These are phyloP conservation scores for Tenualosa thibaudeaui DNA, from an alignment of 2,797 vertebrate genomes.

Conservation along the genomic window DNA sequence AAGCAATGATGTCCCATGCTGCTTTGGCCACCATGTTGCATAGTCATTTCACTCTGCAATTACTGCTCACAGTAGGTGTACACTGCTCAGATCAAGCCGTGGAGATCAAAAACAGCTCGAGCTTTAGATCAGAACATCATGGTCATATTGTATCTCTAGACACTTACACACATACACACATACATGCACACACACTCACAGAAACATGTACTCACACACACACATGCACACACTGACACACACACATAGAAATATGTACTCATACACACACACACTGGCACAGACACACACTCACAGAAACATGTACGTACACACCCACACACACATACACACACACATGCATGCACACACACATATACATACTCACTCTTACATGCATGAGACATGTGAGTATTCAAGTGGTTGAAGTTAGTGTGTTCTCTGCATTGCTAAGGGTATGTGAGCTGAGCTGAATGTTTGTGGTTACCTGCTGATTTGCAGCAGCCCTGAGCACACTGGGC, in stretches of 20 bases:
- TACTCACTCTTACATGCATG: no score
- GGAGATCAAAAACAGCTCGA: neutral
- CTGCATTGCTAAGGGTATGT: neutral
- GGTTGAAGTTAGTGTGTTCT: neutral
- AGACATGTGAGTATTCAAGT: neutral
- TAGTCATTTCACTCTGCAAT: neutral
- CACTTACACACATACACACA: no score
- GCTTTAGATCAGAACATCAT: neutral
- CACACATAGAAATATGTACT: neutral
- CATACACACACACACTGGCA: no score
- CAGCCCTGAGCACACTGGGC: conserved; percentile 77
- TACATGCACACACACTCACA: no score
- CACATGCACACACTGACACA: no score
- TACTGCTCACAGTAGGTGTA: neutral
- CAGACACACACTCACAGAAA: no score
- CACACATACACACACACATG: neutral
- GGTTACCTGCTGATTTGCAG: conserved; percentile 68
- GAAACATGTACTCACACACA: no score
- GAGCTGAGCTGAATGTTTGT: neutral
- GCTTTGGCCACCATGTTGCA: neutral
- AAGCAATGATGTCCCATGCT: neutral
- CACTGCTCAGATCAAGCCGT: neutral
- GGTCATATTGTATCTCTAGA: neutral
- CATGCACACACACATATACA: no score
- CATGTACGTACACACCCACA: no score